phyloP scores from a whole-genome alignment of 2,797 vertebrate species.

The Sternarchorhynchus goeldii region DNA sequence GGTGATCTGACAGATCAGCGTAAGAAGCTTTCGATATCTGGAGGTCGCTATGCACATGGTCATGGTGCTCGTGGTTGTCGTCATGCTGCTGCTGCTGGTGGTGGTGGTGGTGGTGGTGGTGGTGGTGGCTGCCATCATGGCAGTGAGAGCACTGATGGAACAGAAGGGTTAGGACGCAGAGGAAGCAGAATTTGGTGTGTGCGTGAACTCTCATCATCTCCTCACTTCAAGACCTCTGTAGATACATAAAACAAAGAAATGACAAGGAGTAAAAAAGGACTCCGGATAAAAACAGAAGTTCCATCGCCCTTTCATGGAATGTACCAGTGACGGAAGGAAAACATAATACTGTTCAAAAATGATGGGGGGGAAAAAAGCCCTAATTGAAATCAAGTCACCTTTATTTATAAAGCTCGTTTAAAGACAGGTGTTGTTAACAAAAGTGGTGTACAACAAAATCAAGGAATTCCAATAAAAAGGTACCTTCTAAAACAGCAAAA shows the following conservation, averaged over 20 bases:
- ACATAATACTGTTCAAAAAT: too few relatives aligned
- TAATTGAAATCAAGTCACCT: too few relatives aligned
- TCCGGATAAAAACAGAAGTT: too few relatives aligned
- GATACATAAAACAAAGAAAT: slow-evolving; percentile 31
- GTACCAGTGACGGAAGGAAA: neutral
- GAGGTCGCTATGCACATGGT: slow-evolving; percentile 76
- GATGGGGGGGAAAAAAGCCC: too few relatives aligned
- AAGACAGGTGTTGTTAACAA: too few relatives aligned
- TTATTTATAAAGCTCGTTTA: too few relatives aligned
- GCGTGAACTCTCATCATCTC: slow-evolving; percentile 90
- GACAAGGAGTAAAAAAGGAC: neutral
- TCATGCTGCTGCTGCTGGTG: slow-evolving; percentile 41
- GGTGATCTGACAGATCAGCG: slow-evolving; percentile 59
- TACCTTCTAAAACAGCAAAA: too few relatives aligned
- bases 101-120: slow-evolving; percentile 61
- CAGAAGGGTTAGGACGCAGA: slow-evolving; percentile 94
- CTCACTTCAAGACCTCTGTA: slow-evolving; percentile 78
- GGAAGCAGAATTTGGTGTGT: slow-evolving; percentile 95
- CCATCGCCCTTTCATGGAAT: neutral
- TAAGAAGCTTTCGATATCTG: slow-evolving; percentile 85
- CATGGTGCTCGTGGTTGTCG: slow-evolving; percentile 56
- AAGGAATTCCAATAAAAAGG: too few relatives aligned
- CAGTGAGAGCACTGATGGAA: slow-evolving; percentile 92
- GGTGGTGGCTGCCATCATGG: slow-evolving; percentile 80
- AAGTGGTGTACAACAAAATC: too few relatives aligned